These are phyloP conservation scores for Triplophysa dalaica DNA, from an alignment of 2,113 vertebrate genomes.

Conservation along the genomic window DNA sequence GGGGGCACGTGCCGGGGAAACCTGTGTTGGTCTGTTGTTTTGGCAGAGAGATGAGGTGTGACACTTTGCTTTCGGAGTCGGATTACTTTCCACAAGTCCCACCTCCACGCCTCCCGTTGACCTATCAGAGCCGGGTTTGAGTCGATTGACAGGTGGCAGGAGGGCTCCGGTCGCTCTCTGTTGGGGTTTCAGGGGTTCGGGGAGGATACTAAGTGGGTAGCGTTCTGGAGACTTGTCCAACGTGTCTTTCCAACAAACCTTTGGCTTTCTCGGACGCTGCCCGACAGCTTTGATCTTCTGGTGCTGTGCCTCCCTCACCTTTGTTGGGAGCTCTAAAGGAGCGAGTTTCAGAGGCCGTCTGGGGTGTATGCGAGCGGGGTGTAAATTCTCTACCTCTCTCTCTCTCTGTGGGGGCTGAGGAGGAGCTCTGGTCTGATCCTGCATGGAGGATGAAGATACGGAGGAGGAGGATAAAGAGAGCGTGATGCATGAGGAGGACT, in stretches of 20 bases:
- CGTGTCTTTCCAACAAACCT: conserved; percentile 40
- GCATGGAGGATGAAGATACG: background rate
- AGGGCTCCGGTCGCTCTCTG: conserved; percentile 43
- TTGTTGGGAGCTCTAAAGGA: conserved; percentile 73
- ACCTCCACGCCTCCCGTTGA: background rate
- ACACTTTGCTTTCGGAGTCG: conserved; percentile 44
- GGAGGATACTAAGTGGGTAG: conserved; percentile 20
- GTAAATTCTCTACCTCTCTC: conserved; percentile 55
- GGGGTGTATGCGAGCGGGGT: no score
- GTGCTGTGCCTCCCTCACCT: conserved; percentile 74
- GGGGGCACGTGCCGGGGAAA: background rate
- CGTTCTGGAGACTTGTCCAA: conserved; percentile 28
- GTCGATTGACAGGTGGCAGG: conserved; percentile 25
- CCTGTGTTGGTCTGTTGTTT: background rate
- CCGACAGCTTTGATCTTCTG: conserved; percentile 67
- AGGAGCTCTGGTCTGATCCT: background rate
- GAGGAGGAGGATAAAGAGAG: conserved; percentile 18
- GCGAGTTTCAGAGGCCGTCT: conserved; percentile 74
- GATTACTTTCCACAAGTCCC: conserved; percentile 47
- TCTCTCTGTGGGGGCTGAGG: conserved; percentile 42
- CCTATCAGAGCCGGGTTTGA: conserved; percentile 31
- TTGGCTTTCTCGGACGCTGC: conserved; percentile 55
- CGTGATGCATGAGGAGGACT: conserved; percentile 52
- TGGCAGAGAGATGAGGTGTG: conserved; percentile 36
- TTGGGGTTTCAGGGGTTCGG: conserved; percentile 48